Evolutionary conservation across 1,140 invertebrate genomes (phyloP), one percentile per base, ranked within the genome.

Genomic region (Drosophila burlai): DNA sequence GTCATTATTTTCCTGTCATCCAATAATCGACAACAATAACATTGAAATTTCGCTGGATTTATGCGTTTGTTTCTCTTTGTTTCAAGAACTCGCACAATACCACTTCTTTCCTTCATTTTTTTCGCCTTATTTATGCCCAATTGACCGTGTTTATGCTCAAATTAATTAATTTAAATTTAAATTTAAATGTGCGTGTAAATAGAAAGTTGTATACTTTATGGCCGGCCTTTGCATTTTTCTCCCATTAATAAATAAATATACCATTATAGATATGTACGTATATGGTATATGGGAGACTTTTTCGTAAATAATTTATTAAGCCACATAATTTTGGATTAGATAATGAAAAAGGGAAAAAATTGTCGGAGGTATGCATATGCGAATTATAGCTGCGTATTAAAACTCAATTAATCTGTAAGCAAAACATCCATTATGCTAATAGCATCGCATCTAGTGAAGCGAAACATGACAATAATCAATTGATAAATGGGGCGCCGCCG

Each of bases 291-390:
- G 26, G 36, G 43, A 24, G 36, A 42, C 46, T 59, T 59, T 58
- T 65, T 45, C 11, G 15, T 71, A 71, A 79, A 78, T 78, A 71
- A 79, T 79, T 79, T 79, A 79, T 79, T 71, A 62, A 79, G 60
- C 75, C 75, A 71, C 76, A 79, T 79, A 71, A 79, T 71, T 79
- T 72, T 26, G 75, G 75, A 79, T 79, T 79, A 79, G 76, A 79
- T 79, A 79, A 78, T 66, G 43, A 9, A 31, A 46, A 9, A 10
- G 4, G 0, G 4, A 8, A 18, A 34, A 18, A 11, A n/a, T 24
- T 3, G 58, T 49, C 13, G 34, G 31, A 24, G 54, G 29, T 38
- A 24, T 24, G 57, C 58, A 72, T 50, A 61, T 13, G 43, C 52
- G 50, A 68, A 49, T 72, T 40, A 50, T 63, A 50, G 43, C 59